Base-by-base conservation (phyloP, 2,797 vertebrate species). In the Halcyon chelicuti region DNA sequence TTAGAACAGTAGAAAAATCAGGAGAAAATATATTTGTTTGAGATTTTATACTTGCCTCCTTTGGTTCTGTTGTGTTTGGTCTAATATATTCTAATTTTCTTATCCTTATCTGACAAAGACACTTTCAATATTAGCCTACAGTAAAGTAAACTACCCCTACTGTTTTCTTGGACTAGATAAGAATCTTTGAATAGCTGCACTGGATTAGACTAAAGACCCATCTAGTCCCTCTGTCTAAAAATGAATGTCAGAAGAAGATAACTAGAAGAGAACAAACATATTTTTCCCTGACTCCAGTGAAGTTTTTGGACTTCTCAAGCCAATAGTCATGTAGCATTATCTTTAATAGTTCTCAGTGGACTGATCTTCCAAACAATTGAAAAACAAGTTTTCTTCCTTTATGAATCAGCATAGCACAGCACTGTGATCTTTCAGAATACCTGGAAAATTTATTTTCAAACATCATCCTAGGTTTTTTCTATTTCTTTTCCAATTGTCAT, bases 391-490 rank as follows among this genome's bases (percentile, higher is more conserved):
- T 70, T 77, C 6, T 57, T 23, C 12, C 23, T 54, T 44, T 57
- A 22, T 65, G 80, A 88, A 47, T 49, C 14, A 68, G 6, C 5
- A 14, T 26, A 46, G 40, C 23, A 65, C 12, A 66, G 7, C 4
- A 61, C 33, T 35, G 14, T 37, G 9, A 35, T 47, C 35, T 57
- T 84, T 21, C 14, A 70, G 31, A 60, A 46, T 33, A 65, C 15
- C 10, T 49, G 28, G 14, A 54, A 82, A 80, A 47, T 19, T 60
- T 58, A 35, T 54, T 83, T 28, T 81, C 0, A 0, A 7, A 19
- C 0, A 12, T 10, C 9, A 33, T 57, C 5, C 9, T 22, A 12
- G 3, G 1, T 4, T 5, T n/a, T 71, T 26, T 88, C 5, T 9
- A 6, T 78, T 62, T 66, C 3, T 65, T 67, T 66, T 54, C 6